Evolutionary conservation across 2,113 vertebrate genomes (phyloP).

Genomic region (Mesitornis unicolor): DNA sequence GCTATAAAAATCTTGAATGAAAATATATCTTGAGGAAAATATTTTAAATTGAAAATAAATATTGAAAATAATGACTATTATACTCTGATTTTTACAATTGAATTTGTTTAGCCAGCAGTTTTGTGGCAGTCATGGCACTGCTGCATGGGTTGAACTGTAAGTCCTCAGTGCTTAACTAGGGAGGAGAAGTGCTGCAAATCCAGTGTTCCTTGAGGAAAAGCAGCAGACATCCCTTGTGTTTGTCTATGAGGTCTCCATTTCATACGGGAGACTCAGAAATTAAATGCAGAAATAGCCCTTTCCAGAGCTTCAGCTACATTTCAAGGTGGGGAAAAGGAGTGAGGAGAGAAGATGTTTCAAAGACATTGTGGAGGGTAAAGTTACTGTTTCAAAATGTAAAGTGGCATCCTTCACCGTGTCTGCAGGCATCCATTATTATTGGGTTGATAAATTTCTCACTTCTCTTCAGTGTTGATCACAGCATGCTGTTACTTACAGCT

Average conservation of each 20-base stretch:
- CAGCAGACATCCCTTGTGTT: neutral
- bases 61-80: neutral
- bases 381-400: neutral
- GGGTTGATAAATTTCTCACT: neutral
- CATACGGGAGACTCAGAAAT: neutral
- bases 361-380: neutral
- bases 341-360: neutral
- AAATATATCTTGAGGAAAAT: neutral
- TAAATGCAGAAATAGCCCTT: neutral
- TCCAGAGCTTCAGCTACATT: neutral
- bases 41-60: neutral
- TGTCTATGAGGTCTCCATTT: neutral
- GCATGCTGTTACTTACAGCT: rapidly evolving
- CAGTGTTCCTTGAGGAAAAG: neutral
- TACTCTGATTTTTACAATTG: neutral
- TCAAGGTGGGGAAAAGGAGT: neutral
- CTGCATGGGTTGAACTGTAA: neutral
- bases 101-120: neutral
- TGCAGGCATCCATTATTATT: rapidly evolving
- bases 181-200: neutral
- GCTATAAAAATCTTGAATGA: neutral
- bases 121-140: neutral
- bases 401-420: neutral
- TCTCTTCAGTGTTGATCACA: neutral
- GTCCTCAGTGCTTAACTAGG: neutral